Base-by-base conservation (phyloP, 1,140 invertebrate genomes). In the Phortica variegata region DNA sequence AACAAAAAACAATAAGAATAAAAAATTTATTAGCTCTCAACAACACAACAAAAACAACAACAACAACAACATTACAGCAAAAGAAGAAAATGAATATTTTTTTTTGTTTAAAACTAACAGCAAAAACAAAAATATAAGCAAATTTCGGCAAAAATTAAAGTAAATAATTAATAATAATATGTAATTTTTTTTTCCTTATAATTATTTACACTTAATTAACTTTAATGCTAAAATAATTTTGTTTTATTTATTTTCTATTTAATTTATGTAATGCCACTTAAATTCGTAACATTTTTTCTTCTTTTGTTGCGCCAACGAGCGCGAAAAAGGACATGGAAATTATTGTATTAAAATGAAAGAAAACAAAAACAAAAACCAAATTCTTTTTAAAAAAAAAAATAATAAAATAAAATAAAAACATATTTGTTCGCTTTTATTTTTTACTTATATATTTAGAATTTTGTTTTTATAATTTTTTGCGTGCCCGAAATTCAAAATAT, bases 171-270 rank as follows among this genome's bases (percentile, higher is more conserved):
- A 65, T 68, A 68, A 65, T 68, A 65, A 68, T 65, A 65, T 50
- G 60, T 69, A 68, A 69, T 51, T 54, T 45, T 26, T 26, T 26
- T 26, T 26, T 26, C 10, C 10, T 26, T 26, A 6, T 26, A 26
- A 26, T 26, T 26, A 26, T 26, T 6, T 26, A 26, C 23, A 6
- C 23, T 26, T 54, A 34, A 56, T 53, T 56, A 56, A 56, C 63
- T 66, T 68, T 63, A 66, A 61, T 66, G 53, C 68, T 68, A 68
- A 65, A 69, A 68, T 34, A 8, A 65, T 69, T 69, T 63, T 68
- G 57, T 69, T 68, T 65, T 65, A 68, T 60, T 65, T 68, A 63
- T 63, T 69, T 68, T 57, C 65, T 68, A 68, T 68, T 68, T 66
- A 68, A 66, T 68, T 63, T 65, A n/a, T n/a, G n/a, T n/a, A n/a